Evolutionary conservation across 2,888 invertebrate species (phyloP), one percentile per base, ranked within the genome.

Genomic region (Junonia oenone): DNA sequence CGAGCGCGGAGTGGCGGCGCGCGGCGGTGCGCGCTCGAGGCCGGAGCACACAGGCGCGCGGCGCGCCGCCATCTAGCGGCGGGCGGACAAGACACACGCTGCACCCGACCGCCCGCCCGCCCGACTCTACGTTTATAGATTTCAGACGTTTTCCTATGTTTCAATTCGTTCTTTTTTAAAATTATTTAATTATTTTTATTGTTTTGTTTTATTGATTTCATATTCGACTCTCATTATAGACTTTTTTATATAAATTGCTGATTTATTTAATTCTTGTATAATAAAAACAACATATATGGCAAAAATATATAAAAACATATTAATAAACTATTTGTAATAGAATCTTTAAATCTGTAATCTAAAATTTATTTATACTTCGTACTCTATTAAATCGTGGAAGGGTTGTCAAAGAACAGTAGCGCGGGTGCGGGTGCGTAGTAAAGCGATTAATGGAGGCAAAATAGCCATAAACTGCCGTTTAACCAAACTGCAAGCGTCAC

Each of bases 381-480:
- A 47, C 3, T 38, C 8, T 29, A 31, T 31, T n/a, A 31, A 29
- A 46, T 26, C 15, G 31, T 26, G 31, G 19, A 55, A 83, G 82
- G 83, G 83, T 83, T 83, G 79, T 67, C 67, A 72, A 75, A 72
- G 73, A 65, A 58, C 68, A 71, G 76, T 53, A 75, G 77, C 79
- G 76, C 79, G 77, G 75, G 78, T 80, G 77, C 81, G 84, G 83
- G 85, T 84, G 83, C 86, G 87, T 87, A 87, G 80, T 89, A 87
- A 89, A 90, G 78, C 86, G 87, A 90, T 90, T 89, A 90, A 89
- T 86, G 86, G 89, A 85, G 86, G 86, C 85, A 83, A 88, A 89
- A 88, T 90, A 88, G 85, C 86, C 78, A 87, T 89, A 89, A 89
- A 89, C 85, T 83, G 85, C 83, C 88, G 88, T 89, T 89, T 89